Percentiles rank a stretch among this genome's conserved stretches.
These are phyloP conservation scores for Platyrinchus mystaceus DNA, from an alignment of 2,797 vertebrate genomes.

Conservation along the genomic window DNA sequence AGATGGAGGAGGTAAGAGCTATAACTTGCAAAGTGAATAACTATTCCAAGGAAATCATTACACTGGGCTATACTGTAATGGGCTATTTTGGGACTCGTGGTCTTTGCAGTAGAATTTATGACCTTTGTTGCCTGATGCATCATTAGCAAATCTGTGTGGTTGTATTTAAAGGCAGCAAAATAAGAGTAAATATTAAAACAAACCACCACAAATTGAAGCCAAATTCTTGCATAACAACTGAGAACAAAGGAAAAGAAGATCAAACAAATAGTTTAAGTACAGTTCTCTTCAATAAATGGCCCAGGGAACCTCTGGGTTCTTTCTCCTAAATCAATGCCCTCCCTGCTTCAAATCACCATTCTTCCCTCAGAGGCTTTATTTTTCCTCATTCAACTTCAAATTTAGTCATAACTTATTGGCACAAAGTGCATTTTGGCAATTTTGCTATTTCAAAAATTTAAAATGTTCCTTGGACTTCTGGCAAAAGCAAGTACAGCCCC, in stretches of 20 bases:
- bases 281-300: background rate
- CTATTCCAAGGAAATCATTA: background rate
- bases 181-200: background rate
- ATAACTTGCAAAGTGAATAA: background rate
- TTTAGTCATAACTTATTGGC: background rate
- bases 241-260: background rate
- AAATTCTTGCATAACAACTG: background rate
- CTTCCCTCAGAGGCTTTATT: background rate
- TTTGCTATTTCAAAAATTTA: background rate
- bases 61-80: background rate
- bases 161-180: background rate
- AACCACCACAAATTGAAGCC: background rate
- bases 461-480: background rate
- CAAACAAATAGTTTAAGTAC: background rate
- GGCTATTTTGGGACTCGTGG: background rate
- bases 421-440: background rate
- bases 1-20: background rate
- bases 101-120: conserved; percentile 14
- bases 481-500: background rate
- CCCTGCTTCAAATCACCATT: background rate
- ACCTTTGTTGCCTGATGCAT: background rate
- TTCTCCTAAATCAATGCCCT: background rate
- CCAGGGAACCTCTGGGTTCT: background rate
- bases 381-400: background rate
- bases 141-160: background rate